A percentile compares a stretch with the other conserved stretches of the same genome.
Evolutionary conservation across 2,113 vertebrate genomes (phyloP).

Genomic region (Hepsetus odoe): DNA sequence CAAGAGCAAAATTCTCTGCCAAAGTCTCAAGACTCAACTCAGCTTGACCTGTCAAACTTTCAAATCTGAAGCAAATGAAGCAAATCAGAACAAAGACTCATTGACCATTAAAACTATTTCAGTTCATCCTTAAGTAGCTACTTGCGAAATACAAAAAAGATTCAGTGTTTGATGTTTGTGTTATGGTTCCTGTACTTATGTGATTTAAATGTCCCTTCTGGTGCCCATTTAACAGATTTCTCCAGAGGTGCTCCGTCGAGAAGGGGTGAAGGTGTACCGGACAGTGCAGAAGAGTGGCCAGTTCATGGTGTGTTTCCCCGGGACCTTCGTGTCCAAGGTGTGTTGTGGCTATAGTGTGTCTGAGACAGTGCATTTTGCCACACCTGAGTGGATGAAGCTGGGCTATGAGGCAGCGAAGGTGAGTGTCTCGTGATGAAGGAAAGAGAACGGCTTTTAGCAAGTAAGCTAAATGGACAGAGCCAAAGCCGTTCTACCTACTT

Average conservation of each 20-base stretch:
- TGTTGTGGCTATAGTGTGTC: constrained; percentile 92
- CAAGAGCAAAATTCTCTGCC: no score
- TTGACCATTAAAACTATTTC: no score
- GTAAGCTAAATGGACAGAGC: constrained; percentile 29
- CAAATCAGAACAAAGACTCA: no score
- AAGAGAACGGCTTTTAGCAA: constrained; percentile 38
- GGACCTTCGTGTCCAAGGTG: constrained; percentile 89
- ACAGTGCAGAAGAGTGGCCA: constrained; percentile 87
- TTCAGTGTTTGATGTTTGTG: no score
- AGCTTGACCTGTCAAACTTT: no score
- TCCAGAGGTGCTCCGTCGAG: constrained; percentile 86
- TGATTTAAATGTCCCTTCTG: not conserved
- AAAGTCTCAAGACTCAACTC: no score
- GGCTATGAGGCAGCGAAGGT: constrained; percentile 91
- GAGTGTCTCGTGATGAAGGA: constrained; percentile 44
- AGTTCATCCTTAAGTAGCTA: no score
- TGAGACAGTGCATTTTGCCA: constrained; percentile 91
- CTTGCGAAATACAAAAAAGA: no score
- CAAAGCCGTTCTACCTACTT: not conserved
- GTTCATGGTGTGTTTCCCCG: constrained; percentile 89
- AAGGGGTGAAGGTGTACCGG: constrained; percentile 89
- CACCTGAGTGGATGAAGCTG: constrained; percentile 89
- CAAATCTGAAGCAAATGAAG: no score
- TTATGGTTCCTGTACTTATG: not conserved
- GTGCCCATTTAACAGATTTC: constrained; percentile 76